phyloP scores from a whole-genome alignment of 2,888 invertebrate species.

The Leucania comma region DNA sequence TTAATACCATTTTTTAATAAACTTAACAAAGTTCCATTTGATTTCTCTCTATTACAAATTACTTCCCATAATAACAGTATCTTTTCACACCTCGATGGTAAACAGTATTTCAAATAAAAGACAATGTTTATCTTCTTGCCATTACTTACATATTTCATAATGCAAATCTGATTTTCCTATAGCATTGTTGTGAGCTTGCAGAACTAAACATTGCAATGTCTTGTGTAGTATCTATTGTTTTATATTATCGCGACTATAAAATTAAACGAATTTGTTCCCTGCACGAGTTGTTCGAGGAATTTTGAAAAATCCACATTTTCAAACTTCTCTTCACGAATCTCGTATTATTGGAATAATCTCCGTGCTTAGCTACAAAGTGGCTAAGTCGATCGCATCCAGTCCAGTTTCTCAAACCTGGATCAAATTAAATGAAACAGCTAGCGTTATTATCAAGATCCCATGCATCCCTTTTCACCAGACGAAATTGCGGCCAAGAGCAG shows the following conservation, averaged over 20 bases:
- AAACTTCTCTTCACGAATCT: neutral
- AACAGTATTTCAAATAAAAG: constrained; percentile 31
- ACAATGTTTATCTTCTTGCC: constrained; percentile 43
- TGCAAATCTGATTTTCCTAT: constrained; percentile 67
- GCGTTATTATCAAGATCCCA: neutral
- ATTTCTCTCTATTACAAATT: constrained; percentile 2
- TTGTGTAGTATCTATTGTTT: constrained; percentile 55
- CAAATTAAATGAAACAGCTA: constrained; percentile 8
- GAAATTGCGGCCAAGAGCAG: constrained; percentile 7
- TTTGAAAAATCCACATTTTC: neutral
- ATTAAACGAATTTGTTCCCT: constrained; percentile 5
- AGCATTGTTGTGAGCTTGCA: constrained; percentile 61
- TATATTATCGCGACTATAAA: constrained; percentile 48
- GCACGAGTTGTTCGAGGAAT: neutral
- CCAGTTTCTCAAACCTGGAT: neutral
- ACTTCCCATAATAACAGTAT: constrained; percentile 4
- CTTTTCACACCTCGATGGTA: constrained; percentile 13
- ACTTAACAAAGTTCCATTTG: neutral
- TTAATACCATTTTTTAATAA: neutral
- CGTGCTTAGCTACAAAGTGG: neutral
- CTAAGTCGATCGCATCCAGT: neutral
- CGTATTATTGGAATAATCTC: too few relatives aligned
- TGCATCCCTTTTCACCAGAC: neutral
- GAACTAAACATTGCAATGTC: constrained; percentile 56
- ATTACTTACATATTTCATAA: constrained; percentile 50